These are phyloP conservation scores for Epiblema foenella DNA, from an alignment of 2,888 invertebrate genomes.

Conservation along the genomic window DNA sequence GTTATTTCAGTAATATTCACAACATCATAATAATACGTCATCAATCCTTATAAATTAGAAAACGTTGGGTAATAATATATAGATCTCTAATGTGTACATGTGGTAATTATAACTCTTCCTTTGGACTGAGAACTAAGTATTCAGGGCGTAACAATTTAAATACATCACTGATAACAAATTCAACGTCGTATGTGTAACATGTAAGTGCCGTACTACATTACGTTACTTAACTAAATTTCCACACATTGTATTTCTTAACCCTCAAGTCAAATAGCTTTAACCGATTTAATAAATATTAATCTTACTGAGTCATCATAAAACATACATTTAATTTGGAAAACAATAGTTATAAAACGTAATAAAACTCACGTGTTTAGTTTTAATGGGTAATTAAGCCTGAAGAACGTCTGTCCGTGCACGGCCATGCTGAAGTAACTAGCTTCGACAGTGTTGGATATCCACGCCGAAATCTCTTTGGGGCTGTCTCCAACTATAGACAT, in stretches of 20 bases:
- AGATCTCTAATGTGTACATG: constrained; percentile 12
- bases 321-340: constrained; percentile 15
- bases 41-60: constrained; percentile 2
- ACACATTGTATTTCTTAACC: constrained; percentile 19
- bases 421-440: constrained; percentile 93
- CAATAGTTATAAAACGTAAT: neutral
- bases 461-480: constrained; percentile 89
- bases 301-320: constrained; percentile 24
- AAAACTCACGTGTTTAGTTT: constrained; percentile 77
- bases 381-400: constrained; percentile 85
- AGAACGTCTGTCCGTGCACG: constrained; percentile 92
- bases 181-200: constrained; percentile 2
- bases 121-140: constrained; percentile 9
- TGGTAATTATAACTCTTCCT: constrained; percentile 19
- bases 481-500: constrained; percentile 87
- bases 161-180: constrained; percentile 8
- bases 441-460: constrained; percentile 92
- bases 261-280: constrained; percentile 3
- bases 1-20: too few relatives aligned
- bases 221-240: constrained; percentile 5
- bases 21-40: neutral
- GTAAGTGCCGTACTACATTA: constrained; percentile 3
- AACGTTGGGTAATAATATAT: constrained; percentile 11
- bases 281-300: constrained; percentile 18
- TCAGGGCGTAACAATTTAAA: constrained; percentile 11